phyloP scores from a whole-genome alignment of 2,888 invertebrate species.

The Chrysolina haemoptera region DNA sequence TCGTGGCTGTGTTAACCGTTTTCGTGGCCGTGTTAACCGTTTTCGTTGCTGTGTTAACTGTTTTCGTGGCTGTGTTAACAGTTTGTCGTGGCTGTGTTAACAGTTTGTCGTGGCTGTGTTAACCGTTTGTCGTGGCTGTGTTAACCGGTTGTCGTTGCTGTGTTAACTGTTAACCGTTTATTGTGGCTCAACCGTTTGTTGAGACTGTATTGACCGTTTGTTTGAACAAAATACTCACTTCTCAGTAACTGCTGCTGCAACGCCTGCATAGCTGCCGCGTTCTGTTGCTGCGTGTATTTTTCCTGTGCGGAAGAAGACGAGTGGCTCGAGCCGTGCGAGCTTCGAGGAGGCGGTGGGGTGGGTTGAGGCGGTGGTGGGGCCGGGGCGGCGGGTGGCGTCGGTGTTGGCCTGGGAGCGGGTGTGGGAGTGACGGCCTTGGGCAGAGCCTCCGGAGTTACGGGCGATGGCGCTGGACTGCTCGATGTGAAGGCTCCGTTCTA shows the following conservation, averaged over 20 bases:
- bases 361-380: slow-evolving; percentile 72
- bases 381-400: slow-evolving; percentile 71
- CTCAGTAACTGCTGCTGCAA: slow-evolving; percentile 87
- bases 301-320: slow-evolving; percentile 63
- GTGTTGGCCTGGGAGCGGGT: slow-evolving; percentile 71
- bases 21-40: too few relatives aligned
- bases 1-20: too few relatives aligned
- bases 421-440: slow-evolving; percentile 72
- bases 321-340: slow-evolving; percentile 46
- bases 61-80: too few relatives aligned
- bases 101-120: too few relatives aligned
- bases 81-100: too few relatives aligned
- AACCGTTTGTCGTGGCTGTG: too few relatives aligned
- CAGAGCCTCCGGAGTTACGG: slow-evolving; percentile 72
- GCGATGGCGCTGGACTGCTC: slow-evolving; percentile 72
- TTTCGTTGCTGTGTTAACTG: too few relatives aligned
- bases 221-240: slow-evolving; percentile 73
- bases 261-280: slow-evolving; percentile 86
- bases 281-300: slow-evolving; percentile 69
- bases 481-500: slow-evolving; percentile 69
- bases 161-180: too few relatives aligned
- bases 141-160: too few relatives aligned
- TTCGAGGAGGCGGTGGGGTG: slow-evolving; percentile 56
- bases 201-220: too few relatives aligned
- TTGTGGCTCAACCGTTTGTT: too few relatives aligned